These are phyloP conservation scores for Steatocranus sp. DNA, from an alignment of 2,797 vertebrate species.

Conservation along the genomic window DNA sequence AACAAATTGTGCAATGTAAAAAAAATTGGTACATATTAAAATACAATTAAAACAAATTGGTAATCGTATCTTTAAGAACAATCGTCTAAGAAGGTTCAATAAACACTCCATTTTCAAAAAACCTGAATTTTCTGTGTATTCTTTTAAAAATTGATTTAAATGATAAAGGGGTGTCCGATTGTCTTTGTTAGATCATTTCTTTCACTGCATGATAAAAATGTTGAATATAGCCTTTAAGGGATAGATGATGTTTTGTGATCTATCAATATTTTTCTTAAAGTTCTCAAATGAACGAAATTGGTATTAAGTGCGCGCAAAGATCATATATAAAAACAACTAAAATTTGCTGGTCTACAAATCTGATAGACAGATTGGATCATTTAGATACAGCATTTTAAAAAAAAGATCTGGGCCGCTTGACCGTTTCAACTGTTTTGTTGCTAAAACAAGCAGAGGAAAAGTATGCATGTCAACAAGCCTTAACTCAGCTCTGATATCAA, in stretches of 20 bases:
- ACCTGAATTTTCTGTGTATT: neutral
- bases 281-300: rapidly evolving
- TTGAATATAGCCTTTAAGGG: neutral
- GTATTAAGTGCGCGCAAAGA: rapidly evolving
- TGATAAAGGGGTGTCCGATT: neutral
- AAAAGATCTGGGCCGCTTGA: neutral
- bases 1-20: neutral
- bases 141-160: neutral
- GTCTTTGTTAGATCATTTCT: neutral
- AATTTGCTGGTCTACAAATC: neutral
- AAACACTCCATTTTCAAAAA: neutral
- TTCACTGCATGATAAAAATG: neutral
- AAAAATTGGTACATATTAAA: neutral
- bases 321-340: neutral
- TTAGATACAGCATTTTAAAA: neutral
- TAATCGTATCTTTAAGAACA: neutral
- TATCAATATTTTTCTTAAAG: neutral
- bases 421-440: neutral
- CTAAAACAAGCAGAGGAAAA: neutral
- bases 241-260: neutral
- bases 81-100: neutral
- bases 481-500: neutral
- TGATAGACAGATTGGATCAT: neutral
- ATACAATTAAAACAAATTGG: neutral
- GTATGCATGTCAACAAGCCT: neutral